Conservation (phyloP, 2,888 invertebrate genomes). For the Hyppa rectilinea region DNA sequence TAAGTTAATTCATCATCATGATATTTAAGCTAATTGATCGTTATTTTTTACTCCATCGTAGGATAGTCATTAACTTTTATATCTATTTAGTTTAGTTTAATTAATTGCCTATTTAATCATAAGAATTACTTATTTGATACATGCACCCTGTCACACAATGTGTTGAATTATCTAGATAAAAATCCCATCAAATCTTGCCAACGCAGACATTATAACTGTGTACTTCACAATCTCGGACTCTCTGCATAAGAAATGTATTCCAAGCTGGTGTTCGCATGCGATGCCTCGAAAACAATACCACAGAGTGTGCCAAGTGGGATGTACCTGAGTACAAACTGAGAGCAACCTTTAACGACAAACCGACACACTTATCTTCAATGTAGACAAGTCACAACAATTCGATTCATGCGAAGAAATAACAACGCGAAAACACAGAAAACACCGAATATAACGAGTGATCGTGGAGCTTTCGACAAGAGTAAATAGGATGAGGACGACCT, state of each 20-base stretch:
- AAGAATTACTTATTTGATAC: constrained; percentile 81
- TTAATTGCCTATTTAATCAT: constrained; percentile 70
- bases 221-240: constrained; percentile 73
- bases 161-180: constrained; percentile 73
- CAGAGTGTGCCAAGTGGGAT: constrained; percentile 89
- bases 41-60: constrained; percentile 57
- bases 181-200: constrained; percentile 66
- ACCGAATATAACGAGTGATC: constrained; percentile 82
- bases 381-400: constrained; percentile 85
- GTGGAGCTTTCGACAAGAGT: constrained; percentile 80
- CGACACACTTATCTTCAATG: constrained; percentile 82
- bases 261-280: constrained; percentile 76
- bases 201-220: constrained; percentile 70
- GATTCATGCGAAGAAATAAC: constrained; percentile 88
- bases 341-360: constrained; percentile 80
- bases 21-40: background rate
- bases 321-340: constrained; percentile 84
- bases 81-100: constrained; percentile 68
- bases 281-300: constrained; percentile 81
- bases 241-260: constrained; percentile 65
- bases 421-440: constrained; percentile 87
- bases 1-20: too few species aligned
- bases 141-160: constrained; percentile 90
- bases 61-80: constrained; percentile 57
- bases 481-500: constrained; percentile 80